phyloP scores from a whole-genome alignment of 2,113 vertebrate species.

The Scytalopus superciliaris region DNA sequence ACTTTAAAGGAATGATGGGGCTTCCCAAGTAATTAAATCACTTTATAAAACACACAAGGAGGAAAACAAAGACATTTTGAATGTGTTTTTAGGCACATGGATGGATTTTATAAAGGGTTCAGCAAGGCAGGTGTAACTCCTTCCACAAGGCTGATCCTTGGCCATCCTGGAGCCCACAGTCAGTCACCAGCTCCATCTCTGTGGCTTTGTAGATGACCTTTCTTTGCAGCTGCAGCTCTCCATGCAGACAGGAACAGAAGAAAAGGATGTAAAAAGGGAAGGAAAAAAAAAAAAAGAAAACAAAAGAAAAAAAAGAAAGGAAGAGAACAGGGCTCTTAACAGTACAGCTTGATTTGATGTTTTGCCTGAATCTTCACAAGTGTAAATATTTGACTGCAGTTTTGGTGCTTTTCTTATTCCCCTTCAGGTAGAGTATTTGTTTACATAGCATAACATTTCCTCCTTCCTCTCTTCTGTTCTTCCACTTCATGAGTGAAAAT shows the following conservation, averaged over 20 bases:
- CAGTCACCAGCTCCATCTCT: background rate
- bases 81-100: background rate
- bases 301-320: background rate
- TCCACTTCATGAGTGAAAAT: background rate
- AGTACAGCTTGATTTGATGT: conserved; percentile 49
- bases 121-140: background rate
- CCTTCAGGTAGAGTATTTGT: conserved; percentile 64
- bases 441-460: conserved; percentile 39
- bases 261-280: background rate
- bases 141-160: background rate
- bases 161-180: background rate
- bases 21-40: background rate
- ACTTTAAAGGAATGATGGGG: background rate
- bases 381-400: conserved; percentile 59
- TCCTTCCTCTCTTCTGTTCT: conserved; percentile 24
- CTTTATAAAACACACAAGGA: background rate
- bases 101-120: background rate
- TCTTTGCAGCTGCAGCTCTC: background rate
- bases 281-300: background rate
- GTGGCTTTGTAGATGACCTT: background rate
- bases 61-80: background rate
- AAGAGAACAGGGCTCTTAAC: conserved; percentile 21
- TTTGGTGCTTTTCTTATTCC: conserved; percentile 41
- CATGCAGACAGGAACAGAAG: background rate
- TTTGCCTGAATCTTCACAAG: conserved; percentile 60